phyloP scores from a whole-genome alignment of 2,888 invertebrate genomes.

The Caenorhabditis uteleia region DNA sequence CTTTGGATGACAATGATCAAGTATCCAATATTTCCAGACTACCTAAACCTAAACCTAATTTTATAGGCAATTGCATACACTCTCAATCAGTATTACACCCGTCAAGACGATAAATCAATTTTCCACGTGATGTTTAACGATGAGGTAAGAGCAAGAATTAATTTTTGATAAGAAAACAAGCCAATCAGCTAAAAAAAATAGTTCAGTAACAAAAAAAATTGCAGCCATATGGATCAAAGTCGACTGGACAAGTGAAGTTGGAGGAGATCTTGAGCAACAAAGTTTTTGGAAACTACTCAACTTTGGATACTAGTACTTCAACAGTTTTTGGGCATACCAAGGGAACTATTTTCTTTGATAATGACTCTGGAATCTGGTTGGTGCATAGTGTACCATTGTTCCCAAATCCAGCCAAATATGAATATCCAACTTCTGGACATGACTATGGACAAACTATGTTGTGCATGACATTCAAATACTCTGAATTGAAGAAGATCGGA shows the following conservation, averaged over 20 bases:
- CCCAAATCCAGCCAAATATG: conserved; percentile 74
- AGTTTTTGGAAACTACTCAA: conserved; percentile 13
- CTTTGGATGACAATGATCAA: conserved; percentile 48
- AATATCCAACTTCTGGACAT: conserved; percentile 80
- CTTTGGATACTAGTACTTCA: conserved; percentile 15
- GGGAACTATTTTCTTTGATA: conserved; percentile 77
- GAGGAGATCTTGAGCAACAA: conserved; percentile 29
- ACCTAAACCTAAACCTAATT: not conserved
- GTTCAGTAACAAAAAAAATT: not conserved
- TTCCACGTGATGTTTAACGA: conserved; percentile 81
- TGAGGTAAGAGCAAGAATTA: conserved; percentile 72
- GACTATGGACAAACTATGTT: conserved; percentile 86
- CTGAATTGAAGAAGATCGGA: conserved; percentile 79
- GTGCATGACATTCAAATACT: conserved; percentile 80
- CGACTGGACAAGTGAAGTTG: conserved; percentile 6
- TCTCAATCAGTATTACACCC: conserved; percentile 57
- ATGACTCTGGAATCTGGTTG: conserved; percentile 83
- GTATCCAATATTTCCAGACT: conserved; percentile 8
- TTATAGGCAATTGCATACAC: conserved; percentile 61
- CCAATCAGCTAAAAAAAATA: not conserved
- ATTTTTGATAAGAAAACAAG: conserved; percentile 15
- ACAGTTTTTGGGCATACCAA: conserved; percentile 58
- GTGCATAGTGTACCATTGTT: conserved; percentile 90
- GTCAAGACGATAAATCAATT: conserved; percentile 43
- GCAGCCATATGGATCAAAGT: conserved; percentile 35